Conservation (phyloP, 2,888 invertebrate genomes). For the Tipula confusa region DNA sequence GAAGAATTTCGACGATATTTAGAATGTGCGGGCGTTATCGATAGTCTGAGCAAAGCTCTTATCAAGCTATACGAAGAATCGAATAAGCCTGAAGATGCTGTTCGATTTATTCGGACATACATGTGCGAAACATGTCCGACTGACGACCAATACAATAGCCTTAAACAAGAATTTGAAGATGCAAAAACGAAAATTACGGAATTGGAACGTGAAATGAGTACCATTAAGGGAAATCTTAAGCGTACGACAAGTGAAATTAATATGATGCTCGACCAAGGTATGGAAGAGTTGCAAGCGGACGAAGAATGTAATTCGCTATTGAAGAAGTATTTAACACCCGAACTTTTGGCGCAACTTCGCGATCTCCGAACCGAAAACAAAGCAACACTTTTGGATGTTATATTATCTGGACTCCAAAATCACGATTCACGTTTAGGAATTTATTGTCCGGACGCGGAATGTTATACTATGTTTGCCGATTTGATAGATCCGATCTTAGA, state of each 20-base stretch:
- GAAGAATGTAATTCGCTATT: conserved; percentile 57
- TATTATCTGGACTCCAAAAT: conserved; percentile 61
- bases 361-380: conserved; percentile 54
- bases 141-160: conserved; percentile 31
- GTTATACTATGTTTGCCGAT: conserved; percentile 58
- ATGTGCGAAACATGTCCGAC: conserved; percentile 33
- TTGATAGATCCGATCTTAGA: conserved; percentile 65
- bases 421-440: conserved; percentile 59
- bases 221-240: conserved; percentile 42
- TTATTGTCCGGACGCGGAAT: conserved; percentile 63
- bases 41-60: conserved; percentile 33
- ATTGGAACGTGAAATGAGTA: conserved; percentile 45
- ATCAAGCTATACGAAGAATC: conserved; percentile 34
- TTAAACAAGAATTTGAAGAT: conserved; percentile 42
- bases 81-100: conserved; percentile 34
- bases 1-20: conserved; percentile 35
- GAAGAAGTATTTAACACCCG: conserved; percentile 58
- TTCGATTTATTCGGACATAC: conserved; percentile 33
- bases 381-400: conserved; percentile 58
- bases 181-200: conserved; percentile 42
- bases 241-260: conserved; percentile 46
- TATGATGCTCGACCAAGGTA: conserved; percentile 53
- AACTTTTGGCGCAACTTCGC: conserved; percentile 55
- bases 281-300: conserved; percentile 51
- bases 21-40: conserved; percentile 33